Percentiles rank a stretch among this genome's conserved stretches.
Evolutionary conservation across 2,797 vertebrate species (phyloP).

Genomic region (Peromyscus eremicus): DNA sequence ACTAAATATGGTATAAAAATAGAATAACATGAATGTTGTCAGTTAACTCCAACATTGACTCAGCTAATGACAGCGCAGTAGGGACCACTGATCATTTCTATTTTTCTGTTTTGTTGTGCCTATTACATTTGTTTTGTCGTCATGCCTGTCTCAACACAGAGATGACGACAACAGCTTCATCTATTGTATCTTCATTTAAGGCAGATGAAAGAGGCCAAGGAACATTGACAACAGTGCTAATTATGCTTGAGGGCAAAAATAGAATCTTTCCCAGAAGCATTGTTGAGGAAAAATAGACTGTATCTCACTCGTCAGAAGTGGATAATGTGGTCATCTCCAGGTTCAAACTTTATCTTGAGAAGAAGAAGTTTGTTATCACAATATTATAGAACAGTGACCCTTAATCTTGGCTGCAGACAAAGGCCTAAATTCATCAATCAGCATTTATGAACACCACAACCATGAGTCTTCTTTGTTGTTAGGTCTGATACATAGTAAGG

Average conservation of each 20-base stretch:
- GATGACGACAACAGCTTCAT: background rate
- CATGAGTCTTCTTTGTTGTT: background rate
- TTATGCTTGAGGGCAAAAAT: background rate
- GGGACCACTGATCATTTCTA: background rate
- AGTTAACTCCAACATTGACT: slow-evolving; percentile 11
- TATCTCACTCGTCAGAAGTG: background rate
- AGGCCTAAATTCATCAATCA: background rate
- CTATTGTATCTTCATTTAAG: background rate
- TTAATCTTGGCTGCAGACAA: background rate
- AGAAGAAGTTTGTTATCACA: background rate
- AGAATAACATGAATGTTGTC: background rate
- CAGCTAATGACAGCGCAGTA: background rate
- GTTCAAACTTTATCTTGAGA: background rate
- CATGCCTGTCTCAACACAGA: background rate
- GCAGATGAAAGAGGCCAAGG: background rate
- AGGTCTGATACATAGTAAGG: background rate
- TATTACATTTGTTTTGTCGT: background rate
- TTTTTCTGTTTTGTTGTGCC: background rate
- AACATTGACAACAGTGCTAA: background rate
- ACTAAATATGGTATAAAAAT: background rate
- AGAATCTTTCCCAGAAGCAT: background rate
- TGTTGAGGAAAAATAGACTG: slow-evolving; percentile 2
- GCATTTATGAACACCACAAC: background rate
- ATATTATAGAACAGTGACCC: background rate
- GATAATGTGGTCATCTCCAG: background rate